Percentiles rank a stretch among this genome's conserved stretches.
These are phyloP conservation scores for Diorhabda carinulata DNA, from an alignment of 1,140 invertebrate genomes.

Conservation along the genomic window DNA sequence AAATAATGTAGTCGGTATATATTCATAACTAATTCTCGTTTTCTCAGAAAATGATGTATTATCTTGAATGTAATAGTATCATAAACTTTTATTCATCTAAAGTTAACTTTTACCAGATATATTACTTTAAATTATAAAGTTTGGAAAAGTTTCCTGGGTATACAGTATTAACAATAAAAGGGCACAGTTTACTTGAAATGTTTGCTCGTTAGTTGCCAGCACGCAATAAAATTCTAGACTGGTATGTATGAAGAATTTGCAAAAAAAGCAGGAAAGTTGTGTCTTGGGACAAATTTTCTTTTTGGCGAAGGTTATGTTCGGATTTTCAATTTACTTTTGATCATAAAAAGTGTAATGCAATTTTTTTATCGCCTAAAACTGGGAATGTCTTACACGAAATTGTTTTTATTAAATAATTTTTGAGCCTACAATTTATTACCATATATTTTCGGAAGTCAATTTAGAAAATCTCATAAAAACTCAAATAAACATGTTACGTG, in stretches of 20 bases:
- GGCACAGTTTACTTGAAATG: background rate
- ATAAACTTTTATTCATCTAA: background rate
- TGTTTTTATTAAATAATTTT: too few species aligned
- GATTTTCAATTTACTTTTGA: constrained; percentile 3
- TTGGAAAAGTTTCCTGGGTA: background rate
- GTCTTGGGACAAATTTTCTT: background rate
- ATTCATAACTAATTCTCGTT: too few species aligned
- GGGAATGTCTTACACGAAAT: too few species aligned
- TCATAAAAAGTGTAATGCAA: background rate
- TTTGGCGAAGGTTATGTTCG: background rate
- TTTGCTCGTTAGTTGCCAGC: background rate
- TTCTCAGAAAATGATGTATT: too few species aligned
- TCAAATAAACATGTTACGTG: too few species aligned
- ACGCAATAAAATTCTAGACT: background rate
- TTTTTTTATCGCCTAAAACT: background rate
- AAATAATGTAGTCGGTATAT: too few species aligned
- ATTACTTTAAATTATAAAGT: background rate
- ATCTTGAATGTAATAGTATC: too few species aligned
- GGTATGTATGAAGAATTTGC: constrained; percentile 2
- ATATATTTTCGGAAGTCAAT: too few species aligned
- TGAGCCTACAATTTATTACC: too few species aligned
- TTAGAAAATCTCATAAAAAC: too few species aligned
- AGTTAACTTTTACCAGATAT: background rate
- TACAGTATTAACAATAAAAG: constrained; percentile 1
- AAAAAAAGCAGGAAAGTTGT: background rate